These are phyloP conservation scores for Hirtodrosophila histrioides DNA, from an alignment of 2,888 invertebrate genomes.

Conservation along the genomic window DNA sequence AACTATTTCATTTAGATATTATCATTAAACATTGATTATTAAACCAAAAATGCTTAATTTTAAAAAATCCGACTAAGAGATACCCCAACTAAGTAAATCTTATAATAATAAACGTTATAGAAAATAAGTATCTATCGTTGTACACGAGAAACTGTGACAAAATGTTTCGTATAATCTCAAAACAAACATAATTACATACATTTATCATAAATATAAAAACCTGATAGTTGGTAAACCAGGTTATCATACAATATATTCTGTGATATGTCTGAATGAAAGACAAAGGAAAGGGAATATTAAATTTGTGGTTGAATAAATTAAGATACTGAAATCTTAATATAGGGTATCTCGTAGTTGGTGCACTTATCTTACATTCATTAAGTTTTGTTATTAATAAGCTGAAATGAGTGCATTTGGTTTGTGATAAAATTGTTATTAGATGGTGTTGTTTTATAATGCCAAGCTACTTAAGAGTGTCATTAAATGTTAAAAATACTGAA, in stretches of 20 bases:
- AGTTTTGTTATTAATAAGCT: conserved; percentile 19
- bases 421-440: conserved; percentile 35
- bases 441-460: conserved; percentile 35
- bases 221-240: no score
- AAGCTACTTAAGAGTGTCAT: conserved; percentile 63
- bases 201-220: no score
- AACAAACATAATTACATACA: no score
- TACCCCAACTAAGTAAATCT: conserved; percentile 14
- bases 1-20: conserved; percentile 23
- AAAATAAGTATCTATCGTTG: conserved; percentile 1
- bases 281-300: neutral
- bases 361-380: conserved; percentile 3
- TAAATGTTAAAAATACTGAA: conserved; percentile 80
- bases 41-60: conserved; percentile 20
- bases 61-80: conserved; percentile 23
- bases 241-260: conserved; percentile 4
- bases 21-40: conserved; percentile 14
- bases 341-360: conserved; percentile 20
- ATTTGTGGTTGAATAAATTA: neutral
- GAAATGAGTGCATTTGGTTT: conserved; percentile 52
- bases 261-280: conserved; percentile 1
- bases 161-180: neutral
- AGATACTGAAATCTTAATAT: conserved; percentile 6
- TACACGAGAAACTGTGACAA: neutral
- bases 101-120: neutral